Base-by-base conservation (phyloP, 2,797 vertebrate genomes). In the Florisuga fusca region DNA sequence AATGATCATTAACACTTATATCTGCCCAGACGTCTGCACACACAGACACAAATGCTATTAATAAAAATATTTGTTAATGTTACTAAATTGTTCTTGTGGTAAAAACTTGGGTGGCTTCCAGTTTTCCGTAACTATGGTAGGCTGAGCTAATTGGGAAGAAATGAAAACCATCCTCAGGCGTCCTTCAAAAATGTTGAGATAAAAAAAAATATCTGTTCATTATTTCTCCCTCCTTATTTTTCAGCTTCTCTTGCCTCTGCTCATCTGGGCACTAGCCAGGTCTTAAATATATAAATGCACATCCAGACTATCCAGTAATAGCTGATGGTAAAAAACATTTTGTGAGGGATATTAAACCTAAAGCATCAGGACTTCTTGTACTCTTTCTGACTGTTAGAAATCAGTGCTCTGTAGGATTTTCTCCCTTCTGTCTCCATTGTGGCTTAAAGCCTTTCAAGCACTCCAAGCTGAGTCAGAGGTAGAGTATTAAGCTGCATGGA, bases 101-200 rank as follows among this genome's bases (percentile, higher is more conserved):
- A 62, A 90, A 84, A 73, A 50, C 13, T 64, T 92, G 90, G 20
- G 25, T 71, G 68, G 5, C 19, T 90, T 93, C 63, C 90, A 89
- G 67, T 66, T 92, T 92, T 92, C 67, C 13, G 7, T 57, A 86
- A 48, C 17, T n/a, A n/a, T 48, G 8, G 23, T 73, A 93, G 45
- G n/a, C 46, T 84, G 71, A 89, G 33, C 14, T 95, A 79, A 81
- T 25, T 87, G 38, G 21, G 53, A 84, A 88, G 53, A 95, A 94
- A 94, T 82, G 17, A 93, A 86, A 96, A 79, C 34, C 43, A 76
- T 82, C 34, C 34, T 87, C 55, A 84, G 63, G 15, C 57, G 84
- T 87, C 85, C 78, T 68, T 73, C 61, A 93, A 67, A 91, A 93
- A 79, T 23, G 4, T 4, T 79, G 50, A 91, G 29, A 84, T 54